Evolutionary conservation across 2,113 vertebrate species (phyloP), one percentile per base, ranked within the genome.

Genomic region (Nothocercus julius): DNA sequence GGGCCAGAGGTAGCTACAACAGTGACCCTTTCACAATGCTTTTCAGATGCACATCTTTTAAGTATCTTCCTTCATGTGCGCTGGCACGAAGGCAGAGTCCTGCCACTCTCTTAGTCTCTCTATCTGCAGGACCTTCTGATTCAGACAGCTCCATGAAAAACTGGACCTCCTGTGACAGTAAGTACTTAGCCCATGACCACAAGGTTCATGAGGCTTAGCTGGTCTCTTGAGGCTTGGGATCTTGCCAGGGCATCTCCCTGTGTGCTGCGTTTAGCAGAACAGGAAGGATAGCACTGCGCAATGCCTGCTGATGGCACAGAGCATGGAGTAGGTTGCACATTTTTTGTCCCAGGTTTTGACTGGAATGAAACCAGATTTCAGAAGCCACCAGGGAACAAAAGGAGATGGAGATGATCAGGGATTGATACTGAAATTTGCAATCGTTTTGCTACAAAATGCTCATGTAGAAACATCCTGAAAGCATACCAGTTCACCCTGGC

Each of bases 281-380:
- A 5, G n/a, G 34, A 64, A 42, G 38, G 20, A 4, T 6, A 40
- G 25, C 2, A 2, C 25, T 9, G 7, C 1, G 0, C 10, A 19
- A 12, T 13, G 9, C 5, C 34, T 3, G 0, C 4, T 27, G 30
- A 47, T 73, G 13, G 36, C 51, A 3, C 0, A 1, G 25, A 68
- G 6, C 3, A 16, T 3, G 7, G 19, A 51, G 3, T 12, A 8
- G 13, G 8, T 45, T 22, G 11, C 12, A 13, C 7, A 5, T 66
- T 36, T 73, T 77, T 15, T 80, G 28, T 40, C 27, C 19, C 82
- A n/a, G 5, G 11, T 69, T 96, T 85, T 85, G 28, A 19, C 30
- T 30, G 13, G 4, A 83, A 80, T 51, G 13, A 77, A 78, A 36
- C 4, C 1, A n/a, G 36, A 11, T 45, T 88, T 67, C 61, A 58